Evolutionary conservation across 1,140 invertebrate genomes (phyloP).

Genomic region (Aphaenogaster rudis): DNA sequence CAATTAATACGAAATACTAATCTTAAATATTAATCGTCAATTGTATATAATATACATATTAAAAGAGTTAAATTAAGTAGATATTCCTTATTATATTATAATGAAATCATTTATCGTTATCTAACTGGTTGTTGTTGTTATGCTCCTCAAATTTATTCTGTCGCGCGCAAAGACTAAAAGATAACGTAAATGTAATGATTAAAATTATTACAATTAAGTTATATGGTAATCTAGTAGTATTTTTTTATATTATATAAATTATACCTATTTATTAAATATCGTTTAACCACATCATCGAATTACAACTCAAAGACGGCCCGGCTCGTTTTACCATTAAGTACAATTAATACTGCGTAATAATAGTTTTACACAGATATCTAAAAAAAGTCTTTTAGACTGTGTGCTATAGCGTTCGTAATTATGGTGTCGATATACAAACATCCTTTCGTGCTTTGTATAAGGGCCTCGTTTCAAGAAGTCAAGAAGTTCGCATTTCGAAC

Average conservation of each 20-base stretch:
- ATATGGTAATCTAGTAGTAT: background rate
- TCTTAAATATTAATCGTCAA: conserved; percentile 4
- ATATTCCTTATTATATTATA: background rate
- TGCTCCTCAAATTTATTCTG: background rate
- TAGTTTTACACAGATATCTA: conserved; percentile 47
- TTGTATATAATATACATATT: background rate
- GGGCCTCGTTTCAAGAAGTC: conserved; percentile 7
- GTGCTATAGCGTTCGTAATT: conserved; percentile 39
- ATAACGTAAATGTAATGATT: background rate
- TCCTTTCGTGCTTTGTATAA: conserved; percentile 21
- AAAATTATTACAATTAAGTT: conserved; percentile 11
- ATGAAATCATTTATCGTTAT: background rate
- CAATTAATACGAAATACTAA: background rate
- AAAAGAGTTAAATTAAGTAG: background rate
- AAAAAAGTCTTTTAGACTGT: conserved; percentile 44
- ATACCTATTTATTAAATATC: conserved; percentile 8
- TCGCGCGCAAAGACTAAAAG: background rate
- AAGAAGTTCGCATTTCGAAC: conserved; percentile 36
- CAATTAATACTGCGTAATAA: conserved; percentile 30
- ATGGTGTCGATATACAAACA: conserved; percentile 53
- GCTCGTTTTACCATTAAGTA: conserved; percentile 16
- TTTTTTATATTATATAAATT: background rate
- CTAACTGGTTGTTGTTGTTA: background rate
- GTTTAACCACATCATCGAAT: background rate
- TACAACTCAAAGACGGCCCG: conserved; percentile 12